A percentile compares a stretch with the other conserved stretches of the same genome.
These are phyloP conservation scores for Acanthurus tractus DNA, from an alignment of 2,797 vertebrate genomes.

Conservation along the genomic window DNA sequence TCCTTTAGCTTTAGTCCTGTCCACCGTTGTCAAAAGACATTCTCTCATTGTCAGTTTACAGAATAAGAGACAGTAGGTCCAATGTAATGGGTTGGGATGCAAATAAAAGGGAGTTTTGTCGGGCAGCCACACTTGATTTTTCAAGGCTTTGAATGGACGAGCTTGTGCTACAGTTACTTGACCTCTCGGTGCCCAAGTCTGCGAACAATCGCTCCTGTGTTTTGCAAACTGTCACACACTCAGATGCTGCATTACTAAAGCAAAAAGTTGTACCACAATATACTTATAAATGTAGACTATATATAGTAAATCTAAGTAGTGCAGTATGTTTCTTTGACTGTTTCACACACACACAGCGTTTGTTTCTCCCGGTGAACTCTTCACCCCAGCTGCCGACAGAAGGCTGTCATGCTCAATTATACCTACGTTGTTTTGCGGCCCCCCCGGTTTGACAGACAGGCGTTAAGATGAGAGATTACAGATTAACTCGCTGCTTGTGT, in stretches of 20 bases:
- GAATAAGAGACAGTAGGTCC: conserved; percentile 67
- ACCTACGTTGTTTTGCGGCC: conserved; percentile 67
- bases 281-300: conserved; percentile 43
- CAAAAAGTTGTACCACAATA: conserved; percentile 42
- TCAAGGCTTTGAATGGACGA: conserved; percentile 72
- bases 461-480: conserved; percentile 74
- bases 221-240: conserved; percentile 51
- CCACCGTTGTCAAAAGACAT: conserved; percentile 78
- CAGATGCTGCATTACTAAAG: conserved; percentile 47
- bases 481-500: conserved; percentile 64
- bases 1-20: conserved; percentile 61
- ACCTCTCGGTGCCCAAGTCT: conserved; percentile 57
- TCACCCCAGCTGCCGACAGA: conserved; percentile 73
- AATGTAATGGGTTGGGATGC: conserved; percentile 54
- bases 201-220: conserved; percentile 68
- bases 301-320: conserved; percentile 49
- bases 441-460: conserved; percentile 74
- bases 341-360: conserved; percentile 29
- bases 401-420: conserved; percentile 75
- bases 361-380: conserved; percentile 72
- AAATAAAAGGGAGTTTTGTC: conserved; percentile 73
- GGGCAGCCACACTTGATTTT: conserved; percentile 69
- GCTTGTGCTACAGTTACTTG: conserved; percentile 75
- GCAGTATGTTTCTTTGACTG: conserved; percentile 31
- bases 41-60: conserved; percentile 56